phyloP scores from a whole-genome alignment of 2,888 invertebrate genomes.

The Gymnosoma rotundatum region DNA sequence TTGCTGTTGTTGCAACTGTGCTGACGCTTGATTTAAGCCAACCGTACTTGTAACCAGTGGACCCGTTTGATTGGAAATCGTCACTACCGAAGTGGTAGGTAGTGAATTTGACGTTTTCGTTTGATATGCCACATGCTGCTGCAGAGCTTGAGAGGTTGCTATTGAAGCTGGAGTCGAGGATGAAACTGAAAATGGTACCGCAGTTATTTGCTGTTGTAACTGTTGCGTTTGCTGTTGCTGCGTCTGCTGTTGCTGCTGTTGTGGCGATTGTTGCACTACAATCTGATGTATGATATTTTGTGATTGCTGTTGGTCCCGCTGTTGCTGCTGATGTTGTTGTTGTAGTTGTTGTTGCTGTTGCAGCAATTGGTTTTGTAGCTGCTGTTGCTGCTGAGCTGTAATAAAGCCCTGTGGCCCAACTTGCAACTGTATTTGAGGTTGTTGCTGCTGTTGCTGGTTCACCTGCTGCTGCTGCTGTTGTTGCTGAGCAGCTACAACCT shows the following conservation, averaged over 20 bases:
- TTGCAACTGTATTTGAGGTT: slow-evolving; percentile 77
- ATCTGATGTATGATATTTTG: slow-evolving; percentile 82
- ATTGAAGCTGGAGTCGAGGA: slow-evolving; percentile 78
- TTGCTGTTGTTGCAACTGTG: slow-evolving; percentile 75
- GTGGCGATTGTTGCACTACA: slow-evolving; percentile 77
- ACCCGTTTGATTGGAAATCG: slow-evolving; percentile 79
- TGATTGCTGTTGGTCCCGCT: slow-evolving; percentile 83
- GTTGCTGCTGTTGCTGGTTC: slow-evolving; percentile 80
- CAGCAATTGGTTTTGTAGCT: slow-evolving; percentile 75
- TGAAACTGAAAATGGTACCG: slow-evolving; percentile 79
- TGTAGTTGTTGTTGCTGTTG: slow-evolving; percentile 81
- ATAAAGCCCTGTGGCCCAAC: slow-evolving; percentile 60
- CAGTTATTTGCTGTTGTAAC: slow-evolving; percentile 76
- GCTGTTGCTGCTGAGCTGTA: slow-evolving; percentile 75
- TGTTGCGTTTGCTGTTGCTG: slow-evolving; percentile 74
- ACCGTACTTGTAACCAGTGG: slow-evolving; percentile 80
- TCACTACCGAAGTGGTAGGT: slow-evolving; percentile 79
- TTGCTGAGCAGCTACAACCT: slow-evolving; percentile 68
- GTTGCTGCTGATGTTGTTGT: slow-evolving; percentile 78
- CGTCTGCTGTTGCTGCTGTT: slow-evolving; percentile 83
- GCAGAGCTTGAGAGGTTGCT: slow-evolving; percentile 77
- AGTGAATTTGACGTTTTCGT: slow-evolving; percentile 75
- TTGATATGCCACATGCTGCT: slow-evolving; percentile 76
- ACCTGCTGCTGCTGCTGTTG: slow-evolving; percentile 82
- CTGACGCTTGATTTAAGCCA: slow-evolving; percentile 73